Evolutionary conservation across 1,140 invertebrate genomes (phyloP).

Genomic region (Diabrotica undecimpunctata): DNA sequence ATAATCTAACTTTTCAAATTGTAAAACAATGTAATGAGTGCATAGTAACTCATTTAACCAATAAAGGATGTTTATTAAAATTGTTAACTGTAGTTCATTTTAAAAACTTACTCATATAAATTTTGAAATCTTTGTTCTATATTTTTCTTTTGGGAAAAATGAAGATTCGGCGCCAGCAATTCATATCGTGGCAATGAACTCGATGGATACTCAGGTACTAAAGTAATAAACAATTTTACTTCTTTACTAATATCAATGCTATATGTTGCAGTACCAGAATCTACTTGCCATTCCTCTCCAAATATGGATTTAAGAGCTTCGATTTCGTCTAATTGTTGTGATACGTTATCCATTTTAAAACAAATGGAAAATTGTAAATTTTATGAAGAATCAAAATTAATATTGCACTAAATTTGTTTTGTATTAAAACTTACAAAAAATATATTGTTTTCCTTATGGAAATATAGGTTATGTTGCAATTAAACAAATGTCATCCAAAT

Average conservation of each 20-base stretch:
- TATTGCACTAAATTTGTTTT: no score
- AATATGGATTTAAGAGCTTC: slow-evolving; percentile 75
- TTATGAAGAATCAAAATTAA: no score
- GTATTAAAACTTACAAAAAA: no score
- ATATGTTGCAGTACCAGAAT: slow-evolving; percentile 54
- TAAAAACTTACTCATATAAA: slow-evolving; percentile 63
- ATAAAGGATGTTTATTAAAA: no score
- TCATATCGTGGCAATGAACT: slow-evolving; percentile 64
- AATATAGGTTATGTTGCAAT: no score
- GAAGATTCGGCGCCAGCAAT: slow-evolving; percentile 69
- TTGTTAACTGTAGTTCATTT: no score
- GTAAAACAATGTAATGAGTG: no score
- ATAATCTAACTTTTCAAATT: no score
- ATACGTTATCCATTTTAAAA: slow-evolving; percentile 31
- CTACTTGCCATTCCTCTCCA: slow-evolving; percentile 64
- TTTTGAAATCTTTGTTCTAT: slow-evolving; percentile 59
- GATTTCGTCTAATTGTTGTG: slow-evolving; percentile 60
- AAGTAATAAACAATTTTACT: slow-evolving; percentile 56
- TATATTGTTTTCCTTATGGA: no score
- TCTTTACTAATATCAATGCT: slow-evolving; percentile 54
- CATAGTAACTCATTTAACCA: no score
- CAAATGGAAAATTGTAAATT: neutral
- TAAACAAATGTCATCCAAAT: no score
- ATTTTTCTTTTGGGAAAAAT: slow-evolving; percentile 53
- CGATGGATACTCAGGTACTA: slow-evolving; percentile 63